A percentile compares a stretch with the other conserved stretches of the same genome.
Evolutionary conservation across 2,888 invertebrate species (phyloP).

Genomic region (Clitarchus hookeri): DNA sequence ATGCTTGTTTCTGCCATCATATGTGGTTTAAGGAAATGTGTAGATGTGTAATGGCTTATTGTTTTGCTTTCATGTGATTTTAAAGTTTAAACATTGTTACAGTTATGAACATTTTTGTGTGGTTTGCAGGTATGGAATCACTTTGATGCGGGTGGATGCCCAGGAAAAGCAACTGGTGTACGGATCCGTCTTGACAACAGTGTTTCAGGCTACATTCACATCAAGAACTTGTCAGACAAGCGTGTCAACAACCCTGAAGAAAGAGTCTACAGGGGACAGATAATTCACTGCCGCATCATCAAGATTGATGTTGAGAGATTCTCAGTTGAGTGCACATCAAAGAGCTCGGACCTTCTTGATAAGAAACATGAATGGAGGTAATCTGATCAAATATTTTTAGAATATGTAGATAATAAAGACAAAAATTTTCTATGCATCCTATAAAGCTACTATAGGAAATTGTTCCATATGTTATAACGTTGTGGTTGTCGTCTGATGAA

Average conservation of each 20-base stretch:
- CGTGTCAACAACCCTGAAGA: constrained; percentile 93
- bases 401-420: too few relatives aligned
- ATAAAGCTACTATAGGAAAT: too few relatives aligned
- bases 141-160: constrained; percentile 94
- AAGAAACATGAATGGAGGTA: constrained; percentile 90
- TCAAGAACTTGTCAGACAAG: constrained; percentile 91
- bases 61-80: too few relatives aligned
- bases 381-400: too few relatives aligned
- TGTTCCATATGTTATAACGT: too few relatives aligned
- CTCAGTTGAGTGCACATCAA: constrained; percentile 90
- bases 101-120: not conserved
- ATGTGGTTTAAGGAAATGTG: too few relatives aligned
- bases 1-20: too few relatives aligned
- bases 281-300: constrained; percentile 85
- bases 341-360: constrained; percentile 89
- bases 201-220: constrained; percentile 89
- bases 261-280: constrained; percentile 81
- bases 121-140: constrained; percentile 86
- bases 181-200: constrained; percentile 90
- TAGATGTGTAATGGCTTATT: too few relatives aligned
- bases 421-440: too few relatives aligned
- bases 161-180: constrained; percentile 94
- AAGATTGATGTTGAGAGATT: constrained; percentile 96
- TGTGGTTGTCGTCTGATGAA: too few relatives aligned
- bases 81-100: too few relatives aligned